Conservation (phyloP, 2,113 vertebrate species). For the Poeciliopsis turrubarensis region DNA sequence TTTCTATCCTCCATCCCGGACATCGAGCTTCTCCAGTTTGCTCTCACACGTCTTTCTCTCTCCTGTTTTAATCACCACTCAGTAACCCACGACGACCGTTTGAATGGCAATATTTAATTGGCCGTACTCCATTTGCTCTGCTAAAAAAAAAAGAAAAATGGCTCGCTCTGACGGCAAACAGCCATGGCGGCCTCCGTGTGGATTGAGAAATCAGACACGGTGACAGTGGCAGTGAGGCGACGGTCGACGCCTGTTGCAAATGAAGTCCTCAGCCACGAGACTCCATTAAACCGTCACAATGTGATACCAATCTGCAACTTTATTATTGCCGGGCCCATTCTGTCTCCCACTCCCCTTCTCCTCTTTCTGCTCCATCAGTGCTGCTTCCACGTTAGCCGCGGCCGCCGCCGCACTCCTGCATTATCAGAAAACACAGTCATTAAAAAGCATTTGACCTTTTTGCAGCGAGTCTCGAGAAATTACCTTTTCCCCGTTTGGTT, state of each 20-base stretch:
- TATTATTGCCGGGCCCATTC: conserved; percentile 68
- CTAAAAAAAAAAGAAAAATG: conserved; percentile 67
- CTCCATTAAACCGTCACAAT: conserved; percentile 74
- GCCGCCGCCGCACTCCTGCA: conserved; percentile 56
- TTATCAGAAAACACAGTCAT: conserved; percentile 85
- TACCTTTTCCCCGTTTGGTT: conserved; percentile 70
- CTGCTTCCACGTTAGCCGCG: conserved; percentile 34
- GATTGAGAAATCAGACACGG: conserved; percentile 74
- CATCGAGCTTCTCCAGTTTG: conserved; percentile 44
- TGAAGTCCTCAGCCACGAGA: conserved; percentile 79
- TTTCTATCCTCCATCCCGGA: conserved; percentile 23
- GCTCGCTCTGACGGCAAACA: conserved; percentile 69
- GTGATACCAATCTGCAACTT: conserved; percentile 84
- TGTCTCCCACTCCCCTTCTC: neutral
- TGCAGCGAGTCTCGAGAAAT: conserved; percentile 79
- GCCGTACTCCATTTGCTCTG: conserved; percentile 79
- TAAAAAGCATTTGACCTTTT: conserved; percentile 86
- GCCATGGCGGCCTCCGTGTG: conserved; percentile 41
- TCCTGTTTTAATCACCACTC: conserved; percentile 75
- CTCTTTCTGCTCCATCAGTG: conserved; percentile 16
- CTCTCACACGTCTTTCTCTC: conserved; percentile 60
- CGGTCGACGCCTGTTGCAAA: conserved; percentile 62
- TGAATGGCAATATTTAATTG: conserved; percentile 71
- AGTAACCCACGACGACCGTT: conserved; percentile 56
- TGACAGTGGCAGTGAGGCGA: conserved; percentile 65